Conservation (phyloP, 2,888 invertebrate species). For the Dasysyrphus tricinctus region DNA sequence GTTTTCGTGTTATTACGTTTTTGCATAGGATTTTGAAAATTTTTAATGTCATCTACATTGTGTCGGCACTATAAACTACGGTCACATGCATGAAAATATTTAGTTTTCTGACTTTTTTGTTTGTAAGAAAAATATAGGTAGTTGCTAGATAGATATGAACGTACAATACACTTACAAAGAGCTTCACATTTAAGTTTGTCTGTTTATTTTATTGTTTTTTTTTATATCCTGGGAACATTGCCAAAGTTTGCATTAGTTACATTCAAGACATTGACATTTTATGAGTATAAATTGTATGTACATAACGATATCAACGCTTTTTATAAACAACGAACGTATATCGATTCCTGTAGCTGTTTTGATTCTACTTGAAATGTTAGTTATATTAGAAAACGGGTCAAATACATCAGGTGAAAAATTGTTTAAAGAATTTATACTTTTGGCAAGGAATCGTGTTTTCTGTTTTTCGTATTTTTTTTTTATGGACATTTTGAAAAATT, state of each 20-base stretch:
- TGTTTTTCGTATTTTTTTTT: too few species aligned
- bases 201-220: neutral
- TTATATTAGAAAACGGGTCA: neutral
- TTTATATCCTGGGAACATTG: conserved; percentile 42
- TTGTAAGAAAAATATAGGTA: conserved; percentile 21
- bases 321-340: neutral
- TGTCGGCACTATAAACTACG: conserved; percentile 39
- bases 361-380: neutral
- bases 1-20: conserved; percentile 1
- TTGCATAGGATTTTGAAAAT: conserved; percentile 10
- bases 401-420: neutral
- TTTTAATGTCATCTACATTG: conserved; percentile 33
- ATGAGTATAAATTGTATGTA: conserved; percentile 1
- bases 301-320: neutral
- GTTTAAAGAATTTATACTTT: neutral
- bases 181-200: conserved; percentile 2
- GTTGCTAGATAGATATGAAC: neutral
- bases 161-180: neutral
- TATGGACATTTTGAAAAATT: neutral
- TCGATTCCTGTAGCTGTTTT: neutral
- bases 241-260: conserved; percentile 41
- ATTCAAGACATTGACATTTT: conserved; percentile 13
- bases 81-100: conserved; percentile 16
- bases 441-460: neutral
- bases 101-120: neutral